These are phyloP conservation scores for Andrena dorsata DNA, from an alignment of 2,888 invertebrate species.

Conservation along the genomic window DNA sequence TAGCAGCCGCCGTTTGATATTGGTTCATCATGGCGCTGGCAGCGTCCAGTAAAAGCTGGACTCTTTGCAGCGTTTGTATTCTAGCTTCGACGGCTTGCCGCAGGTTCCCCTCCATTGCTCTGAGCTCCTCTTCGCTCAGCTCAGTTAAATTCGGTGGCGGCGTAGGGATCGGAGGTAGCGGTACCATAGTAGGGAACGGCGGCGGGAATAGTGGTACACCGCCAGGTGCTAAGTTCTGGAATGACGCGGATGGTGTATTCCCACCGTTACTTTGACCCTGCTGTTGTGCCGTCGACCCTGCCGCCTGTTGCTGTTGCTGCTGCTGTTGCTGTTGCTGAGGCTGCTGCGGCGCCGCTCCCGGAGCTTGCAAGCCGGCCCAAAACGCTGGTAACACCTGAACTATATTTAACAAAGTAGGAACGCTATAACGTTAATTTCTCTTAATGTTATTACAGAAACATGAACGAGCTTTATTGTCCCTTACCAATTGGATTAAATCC, in stretches of 20 bases:
- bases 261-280: slow-evolving; percentile 62
- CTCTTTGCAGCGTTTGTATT: slow-evolving; percentile 93
- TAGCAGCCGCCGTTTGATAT: slow-evolving; percentile 91
- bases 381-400: slow-evolving; percentile 77
- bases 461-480: background rate
- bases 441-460: background rate
- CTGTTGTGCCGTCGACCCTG: slow-evolving; percentile 67
- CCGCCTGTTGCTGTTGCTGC: slow-evolving; percentile 65
- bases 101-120: slow-evolving; percentile 95
- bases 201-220: slow-evolving; percentile 85
- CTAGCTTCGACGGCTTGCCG: slow-evolving; percentile 96
- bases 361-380: slow-evolving; percentile 78
- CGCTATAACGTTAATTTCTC: slow-evolving; percentile 9
- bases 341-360: slow-evolving; percentile 68
- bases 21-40: slow-evolving; percentile 97
- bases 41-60: slow-evolving; percentile 96
- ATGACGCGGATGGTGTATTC: slow-evolving; percentile 69
- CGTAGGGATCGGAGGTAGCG: slow-evolving; percentile 90
- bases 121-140: slow-evolving; percentile 93
- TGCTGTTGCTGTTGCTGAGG: slow-evolving; percentile 66
- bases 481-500: slow-evolving; percentile 75
- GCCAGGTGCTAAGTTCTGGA: slow-evolving; percentile 76
- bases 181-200: slow-evolving; percentile 87
- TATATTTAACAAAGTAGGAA: slow-evolving; percentile 38
- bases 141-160: slow-evolving; percentile 91